Conservation (phyloP, 2,888 invertebrate species). For the Dryomyza anilis region DNA sequence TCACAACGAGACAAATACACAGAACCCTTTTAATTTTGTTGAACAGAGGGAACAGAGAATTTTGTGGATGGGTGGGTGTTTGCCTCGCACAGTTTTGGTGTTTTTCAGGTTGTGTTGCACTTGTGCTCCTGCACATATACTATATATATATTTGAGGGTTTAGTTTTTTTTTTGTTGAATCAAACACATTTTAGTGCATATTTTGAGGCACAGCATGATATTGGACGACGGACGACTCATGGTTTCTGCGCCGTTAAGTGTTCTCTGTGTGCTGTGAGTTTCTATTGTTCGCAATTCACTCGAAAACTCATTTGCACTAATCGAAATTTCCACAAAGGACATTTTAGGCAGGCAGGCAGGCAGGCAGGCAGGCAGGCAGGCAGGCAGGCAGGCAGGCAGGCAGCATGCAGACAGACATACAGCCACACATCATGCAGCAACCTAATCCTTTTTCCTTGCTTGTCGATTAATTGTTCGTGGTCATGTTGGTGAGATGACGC, state of each 20-base stretch:
- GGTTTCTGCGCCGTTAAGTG: background rate
- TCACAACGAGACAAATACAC: constrained; percentile 12
- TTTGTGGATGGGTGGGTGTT: too few species aligned
- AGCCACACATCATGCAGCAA: too few species aligned
- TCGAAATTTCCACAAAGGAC: constrained; percentile 29
- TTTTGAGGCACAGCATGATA: constrained; percentile 20
- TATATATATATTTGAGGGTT: too few species aligned
- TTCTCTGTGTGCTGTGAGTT: background rate
- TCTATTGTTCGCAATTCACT: constrained; percentile 13
- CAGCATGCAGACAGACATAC: too few species aligned
- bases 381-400: too few species aligned
- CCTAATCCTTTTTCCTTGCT: constrained; percentile 21
- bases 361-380: too few species aligned
- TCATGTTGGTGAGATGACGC: constrained; percentile 9
- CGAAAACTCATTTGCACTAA: constrained; percentile 24
- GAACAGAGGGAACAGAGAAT: too few species aligned
- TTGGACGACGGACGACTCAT: background rate
- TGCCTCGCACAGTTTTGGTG: background rate
- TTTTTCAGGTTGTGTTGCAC: constrained; percentile 3
- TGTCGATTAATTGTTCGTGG: constrained; percentile 21
- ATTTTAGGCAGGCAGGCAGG: constrained; percentile 20
- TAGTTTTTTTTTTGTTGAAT: too few species aligned
- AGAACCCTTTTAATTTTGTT: background rate
- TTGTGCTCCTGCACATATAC: background rate
- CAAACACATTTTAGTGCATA: constrained; percentile 11